Evolutionary conservation across 1,140 invertebrate species (phyloP).

Genomic region (Scylla paramamosain): DNA sequence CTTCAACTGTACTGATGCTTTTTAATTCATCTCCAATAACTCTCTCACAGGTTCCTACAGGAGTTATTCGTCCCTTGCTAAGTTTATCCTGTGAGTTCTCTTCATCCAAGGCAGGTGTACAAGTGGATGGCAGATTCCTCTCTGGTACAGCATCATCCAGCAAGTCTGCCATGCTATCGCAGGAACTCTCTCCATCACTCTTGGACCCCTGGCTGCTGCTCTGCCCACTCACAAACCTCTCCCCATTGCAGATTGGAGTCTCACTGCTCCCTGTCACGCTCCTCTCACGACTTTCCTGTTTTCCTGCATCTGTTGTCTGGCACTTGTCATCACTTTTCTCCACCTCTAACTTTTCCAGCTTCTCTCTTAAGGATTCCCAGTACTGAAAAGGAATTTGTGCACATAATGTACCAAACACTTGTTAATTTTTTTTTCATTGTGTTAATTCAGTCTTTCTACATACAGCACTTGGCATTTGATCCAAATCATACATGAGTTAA

Average conservation of each 20-base stretch:
- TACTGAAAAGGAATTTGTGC: constrained; percentile 49
- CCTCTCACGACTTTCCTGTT: constrained; percentile 37
- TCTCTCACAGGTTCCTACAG: not conserved
- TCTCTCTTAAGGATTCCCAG: constrained; percentile 61
- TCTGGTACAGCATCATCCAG: not conserved
- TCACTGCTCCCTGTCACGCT: constrained; percentile 52
- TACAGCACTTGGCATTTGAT: too few species aligned
- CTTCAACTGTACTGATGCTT: not conserved
- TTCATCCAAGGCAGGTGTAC: not conserved
- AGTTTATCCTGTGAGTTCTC: not conserved
- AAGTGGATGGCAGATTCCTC: not conserved
- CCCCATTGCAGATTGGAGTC: not conserved
- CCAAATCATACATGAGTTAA: too few species aligned
- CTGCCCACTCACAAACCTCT: constrained; percentile 62
- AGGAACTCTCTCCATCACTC: constrained; percentile 49
- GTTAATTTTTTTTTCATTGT: too few species aligned
- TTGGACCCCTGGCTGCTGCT: constrained; percentile 35
- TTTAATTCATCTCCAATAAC: not conserved
- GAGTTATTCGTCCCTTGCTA: not conserved
- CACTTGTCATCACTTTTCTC: not conserved
- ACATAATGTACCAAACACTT: too few species aligned
- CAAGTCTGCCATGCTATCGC: constrained; percentile 6
- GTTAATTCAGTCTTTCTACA: too few species aligned
- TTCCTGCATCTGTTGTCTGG: not conserved
- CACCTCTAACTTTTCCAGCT: constrained; percentile 58